Evolutionary conservation across 2,888 invertebrate genomes (phyloP).

Genomic region (Cinara cedri): DNA sequence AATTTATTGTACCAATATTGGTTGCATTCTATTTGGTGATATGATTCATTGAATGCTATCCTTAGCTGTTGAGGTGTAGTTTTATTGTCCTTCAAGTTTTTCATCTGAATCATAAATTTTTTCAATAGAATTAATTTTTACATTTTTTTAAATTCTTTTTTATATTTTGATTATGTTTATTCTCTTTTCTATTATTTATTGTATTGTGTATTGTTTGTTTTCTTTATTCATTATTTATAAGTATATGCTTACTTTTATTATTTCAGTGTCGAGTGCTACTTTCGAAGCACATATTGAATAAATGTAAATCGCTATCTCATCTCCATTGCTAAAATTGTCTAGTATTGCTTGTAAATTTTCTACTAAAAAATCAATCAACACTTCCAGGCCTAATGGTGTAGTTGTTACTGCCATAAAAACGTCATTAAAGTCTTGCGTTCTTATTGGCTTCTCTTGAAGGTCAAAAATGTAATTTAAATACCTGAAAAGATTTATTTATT

Average conservation of each 20-base stretch:
- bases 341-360: not conserved
- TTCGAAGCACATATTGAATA: constrained; percentile 31
- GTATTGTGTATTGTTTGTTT: not conserved
- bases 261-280: constrained; percentile 18
- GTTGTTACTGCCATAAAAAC: not conserved
- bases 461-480: constrained; percentile 28
- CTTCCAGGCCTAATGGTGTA: not conserved
- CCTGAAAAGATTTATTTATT: not conserved
- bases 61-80: not conserved
- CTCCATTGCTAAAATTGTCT: not conserved
- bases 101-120: not conserved
- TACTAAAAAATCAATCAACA: constrained; percentile 24
- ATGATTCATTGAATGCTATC: not conserved
- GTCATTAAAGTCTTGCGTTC: constrained; percentile 24
- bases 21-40: not conserved
- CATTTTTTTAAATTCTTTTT: not conserved
- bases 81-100: constrained; percentile 2
- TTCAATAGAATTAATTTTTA: not conserved
- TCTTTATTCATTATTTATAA: not conserved
- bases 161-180: not conserved
- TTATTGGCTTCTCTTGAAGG: not conserved
- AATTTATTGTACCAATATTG: constrained; percentile 21
- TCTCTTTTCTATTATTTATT: no score
- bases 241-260: constrained; percentile 18
- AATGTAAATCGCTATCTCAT: not conserved